Evolutionary conservation across 2,888 invertebrate species (phyloP).

Genomic region (Cephus spinipes): DNA sequence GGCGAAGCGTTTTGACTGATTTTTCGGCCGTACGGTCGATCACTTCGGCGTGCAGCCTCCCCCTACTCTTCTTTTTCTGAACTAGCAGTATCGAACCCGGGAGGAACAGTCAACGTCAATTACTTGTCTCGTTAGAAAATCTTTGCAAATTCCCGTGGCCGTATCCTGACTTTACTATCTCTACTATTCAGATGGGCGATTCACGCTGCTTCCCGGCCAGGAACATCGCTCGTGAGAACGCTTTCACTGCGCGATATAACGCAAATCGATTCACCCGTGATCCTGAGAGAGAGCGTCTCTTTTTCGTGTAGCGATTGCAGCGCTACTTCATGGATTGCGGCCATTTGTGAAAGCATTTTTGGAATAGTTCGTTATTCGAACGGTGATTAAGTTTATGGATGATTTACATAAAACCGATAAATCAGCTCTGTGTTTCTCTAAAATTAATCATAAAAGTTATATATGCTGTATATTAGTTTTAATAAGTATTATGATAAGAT

Average conservation of each 20-base stretch:
- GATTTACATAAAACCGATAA: not conserved
- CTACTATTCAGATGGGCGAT: not conserved
- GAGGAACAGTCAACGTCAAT: not conserved
- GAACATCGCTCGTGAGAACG: not conserved
- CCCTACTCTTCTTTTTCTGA: conserved; percentile 22
- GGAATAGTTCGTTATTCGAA: not conserved
- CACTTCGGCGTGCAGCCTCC: conserved; percentile 58
- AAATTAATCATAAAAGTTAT: too few relatives aligned
- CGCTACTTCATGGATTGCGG: not conserved
- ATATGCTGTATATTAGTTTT: too few relatives aligned
- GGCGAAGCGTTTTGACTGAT: not conserved
- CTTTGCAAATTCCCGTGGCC: not conserved
- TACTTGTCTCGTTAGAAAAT: not conserved
- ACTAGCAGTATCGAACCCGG: not conserved
- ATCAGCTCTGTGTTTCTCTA: not conserved
- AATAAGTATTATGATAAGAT: too few relatives aligned
- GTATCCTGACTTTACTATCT: not conserved
- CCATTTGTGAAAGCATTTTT: not conserved
- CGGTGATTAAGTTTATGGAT: not conserved
- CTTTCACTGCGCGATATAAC: not conserved
- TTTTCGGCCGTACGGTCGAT: conserved; percentile 37
- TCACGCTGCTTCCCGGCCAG: not conserved
- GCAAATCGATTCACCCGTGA: not conserved
- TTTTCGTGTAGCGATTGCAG: not conserved
- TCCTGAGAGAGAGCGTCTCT: not conserved